A percentile compares a stretch with the other conserved stretches of the same genome.
Evolutionary conservation across 2,113 vertebrate species (phyloP).

Genomic region (Ceuthmochares aereus): DNA sequence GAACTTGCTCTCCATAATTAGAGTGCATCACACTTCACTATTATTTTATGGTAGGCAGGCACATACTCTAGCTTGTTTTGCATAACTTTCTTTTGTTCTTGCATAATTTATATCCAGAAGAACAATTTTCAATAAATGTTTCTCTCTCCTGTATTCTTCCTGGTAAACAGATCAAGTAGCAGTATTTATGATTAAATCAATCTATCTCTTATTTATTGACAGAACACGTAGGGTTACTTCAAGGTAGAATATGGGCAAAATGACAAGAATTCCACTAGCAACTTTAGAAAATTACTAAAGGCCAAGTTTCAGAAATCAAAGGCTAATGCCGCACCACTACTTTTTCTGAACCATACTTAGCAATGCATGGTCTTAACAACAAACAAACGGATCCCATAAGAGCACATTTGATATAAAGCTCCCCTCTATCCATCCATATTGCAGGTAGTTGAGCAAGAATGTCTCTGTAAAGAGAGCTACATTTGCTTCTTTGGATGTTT

Average conservation of each 20-base stretch:
- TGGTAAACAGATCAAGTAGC: neutral
- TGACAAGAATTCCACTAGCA: neutral
- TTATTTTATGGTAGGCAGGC: constrained; percentile 33
- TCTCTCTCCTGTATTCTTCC: neutral
- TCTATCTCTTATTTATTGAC: neutral
- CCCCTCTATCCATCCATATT: neutral
- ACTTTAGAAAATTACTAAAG: neutral
- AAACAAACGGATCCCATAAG: neutral
- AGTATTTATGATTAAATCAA: neutral
- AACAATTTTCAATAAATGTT: neutral
- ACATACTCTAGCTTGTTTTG: neutral
- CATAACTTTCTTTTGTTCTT: constrained; percentile 13
- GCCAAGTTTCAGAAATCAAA: neutral
- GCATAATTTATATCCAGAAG: constrained; percentile 32
- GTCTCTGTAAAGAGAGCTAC: neutral
- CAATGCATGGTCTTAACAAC: neutral
- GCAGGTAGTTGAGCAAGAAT: neutral
- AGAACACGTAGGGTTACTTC: neutral
- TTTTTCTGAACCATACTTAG: neutral
- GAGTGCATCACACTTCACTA: neutral
- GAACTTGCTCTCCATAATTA: constrained; percentile 20
- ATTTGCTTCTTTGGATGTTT: neutral
- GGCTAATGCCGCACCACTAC: neutral
- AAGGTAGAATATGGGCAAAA: neutral
- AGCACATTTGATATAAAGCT: neutral